These are phyloP conservation scores for Mohoua ochrocephala DNA, from an alignment of 2,113 vertebrate genomes.

Conservation along the genomic window DNA sequence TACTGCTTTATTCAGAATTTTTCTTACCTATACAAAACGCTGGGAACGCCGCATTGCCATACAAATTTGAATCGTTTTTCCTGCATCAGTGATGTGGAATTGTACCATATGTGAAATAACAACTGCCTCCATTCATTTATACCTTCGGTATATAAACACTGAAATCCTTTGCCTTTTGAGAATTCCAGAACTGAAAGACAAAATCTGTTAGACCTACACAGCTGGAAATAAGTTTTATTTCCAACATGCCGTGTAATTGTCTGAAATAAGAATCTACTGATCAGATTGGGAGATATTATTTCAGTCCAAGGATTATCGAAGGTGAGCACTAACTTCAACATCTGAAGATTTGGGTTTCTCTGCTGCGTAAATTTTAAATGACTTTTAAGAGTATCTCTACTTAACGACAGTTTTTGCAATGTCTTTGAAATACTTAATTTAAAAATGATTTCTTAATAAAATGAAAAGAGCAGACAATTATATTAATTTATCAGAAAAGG, in stretches of 20 bases:
- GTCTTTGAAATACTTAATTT: not conserved
- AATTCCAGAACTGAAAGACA: not conserved
- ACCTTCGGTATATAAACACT: not conserved
- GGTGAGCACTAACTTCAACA: slow-evolving; percentile 3
- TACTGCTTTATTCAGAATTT: not conserved
- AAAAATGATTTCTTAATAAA: slow-evolving; percentile 7
- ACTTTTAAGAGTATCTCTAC: slow-evolving; percentile 10
- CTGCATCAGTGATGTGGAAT: not conserved
- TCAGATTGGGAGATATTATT: not conserved
- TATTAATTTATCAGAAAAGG: not conserved
- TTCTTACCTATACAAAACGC: not conserved
- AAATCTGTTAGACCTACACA: not conserved
- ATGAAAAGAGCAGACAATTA: not conserved
- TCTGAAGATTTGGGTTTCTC: not conserved
- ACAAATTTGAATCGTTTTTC: not conserved
- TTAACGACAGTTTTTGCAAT: not conserved
- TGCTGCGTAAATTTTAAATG: not conserved
- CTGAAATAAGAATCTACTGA: not conserved
- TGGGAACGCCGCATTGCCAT: not conserved
- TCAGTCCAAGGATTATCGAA: not conserved
- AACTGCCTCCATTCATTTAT: not conserved
- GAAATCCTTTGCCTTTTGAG: not conserved
- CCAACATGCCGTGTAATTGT: not conserved
- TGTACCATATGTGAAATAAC: not conserved
- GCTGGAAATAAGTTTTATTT: not conserved